Percentiles rank a stretch among this genome's conserved stretches.
phyloP scores from a whole-genome alignment of 1,140 invertebrate species.

The Psilanteris sp. region DNA sequence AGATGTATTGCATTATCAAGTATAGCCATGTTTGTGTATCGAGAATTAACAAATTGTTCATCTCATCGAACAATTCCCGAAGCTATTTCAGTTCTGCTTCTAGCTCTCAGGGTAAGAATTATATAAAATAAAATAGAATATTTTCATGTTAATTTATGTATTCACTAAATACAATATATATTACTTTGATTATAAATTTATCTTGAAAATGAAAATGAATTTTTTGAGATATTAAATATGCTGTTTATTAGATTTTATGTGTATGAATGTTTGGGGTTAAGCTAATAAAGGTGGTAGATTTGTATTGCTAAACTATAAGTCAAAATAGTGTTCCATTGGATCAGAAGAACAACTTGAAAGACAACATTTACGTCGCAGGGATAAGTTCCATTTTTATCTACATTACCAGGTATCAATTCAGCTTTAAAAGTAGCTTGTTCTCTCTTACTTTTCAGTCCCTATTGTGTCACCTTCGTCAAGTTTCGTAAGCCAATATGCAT shows the following conservation, averaged over 20 bases:
- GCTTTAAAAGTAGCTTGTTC: constrained; percentile 6
- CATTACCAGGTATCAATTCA: constrained; percentile 66
- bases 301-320: constrained; percentile 62
- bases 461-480: constrained; percentile 20
- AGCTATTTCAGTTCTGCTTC: constrained; percentile 91
- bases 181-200: too few relatives aligned
- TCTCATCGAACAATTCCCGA: constrained; percentile 87
- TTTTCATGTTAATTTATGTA: too few relatives aligned
- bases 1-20: constrained; percentile 93
- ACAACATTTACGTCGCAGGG: constrained; percentile 65
- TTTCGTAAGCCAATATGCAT: constrained; percentile 42
- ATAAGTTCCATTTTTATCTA: constrained; percentile 72
- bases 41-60: constrained; percentile 85
- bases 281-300: constrained; percentile 42
- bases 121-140: neutral
- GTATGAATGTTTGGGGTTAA: constrained; percentile 14
- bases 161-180: too few relatives aligned
- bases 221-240: too few relatives aligned
- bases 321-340: constrained; percentile 68
- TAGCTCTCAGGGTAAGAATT: constrained; percentile 86
- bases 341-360: constrained; percentile 63
- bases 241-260: too few relatives aligned
- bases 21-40: constrained; percentile 91
- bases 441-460: constrained; percentile 50
- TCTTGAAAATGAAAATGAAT: too few relatives aligned